Base-by-base conservation (phyloP, 2,797 vertebrate genomes). In the Rhynchotus rufescens region DNA sequence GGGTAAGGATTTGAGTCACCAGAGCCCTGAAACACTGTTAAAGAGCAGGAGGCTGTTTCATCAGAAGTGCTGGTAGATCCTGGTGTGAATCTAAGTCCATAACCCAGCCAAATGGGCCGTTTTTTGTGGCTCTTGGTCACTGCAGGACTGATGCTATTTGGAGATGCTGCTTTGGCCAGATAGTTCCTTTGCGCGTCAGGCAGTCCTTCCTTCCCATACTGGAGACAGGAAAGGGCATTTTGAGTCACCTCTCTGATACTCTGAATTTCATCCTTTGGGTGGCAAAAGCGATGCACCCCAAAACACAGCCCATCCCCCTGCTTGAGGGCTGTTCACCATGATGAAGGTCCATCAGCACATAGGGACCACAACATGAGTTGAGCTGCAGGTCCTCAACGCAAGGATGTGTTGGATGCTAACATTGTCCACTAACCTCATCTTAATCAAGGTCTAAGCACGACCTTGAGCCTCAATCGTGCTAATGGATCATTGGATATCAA, bases 361-460 rank as follows among this genome's bases (percentile, higher is more conserved):
- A 0, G 0, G 65, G 60, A 34, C 38, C 61, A n/a, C 0, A 0
- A 20, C n/a, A 21, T n/a, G 0, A 0, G 40, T 21, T 1, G 4
- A 76, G 34, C 60, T 65, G 64, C 42, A 44, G 80, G 32, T 56
- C 56, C 30, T 19, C 40, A 57, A 3, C 23, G 23, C 17, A 40
- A 54, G 40, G 49, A 11, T 49, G 17, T 5, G 32, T 61, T 0
- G 0, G 66, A 65, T 84, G 66, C 52, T 83, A 2, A 0, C 36
- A 5, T 30, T 71, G 89, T 49, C 60, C 62, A 52, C 66, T 49
- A 38, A 1, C 42, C 72, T 81, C 42, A 14, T 64, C 77, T 85
- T 2, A 3, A 17, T 54, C 30, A 73, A 92, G 47, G 38, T 56
- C 71, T 62, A 80, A 92, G 86, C 0, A 0, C 28, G 42, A 67